A percentile compares a stretch with the other conserved stretches of the same genome.
Evolutionary conservation across 2,888 invertebrate species (phyloP).

Genomic region (Zhengitettix transpicula): DNA sequence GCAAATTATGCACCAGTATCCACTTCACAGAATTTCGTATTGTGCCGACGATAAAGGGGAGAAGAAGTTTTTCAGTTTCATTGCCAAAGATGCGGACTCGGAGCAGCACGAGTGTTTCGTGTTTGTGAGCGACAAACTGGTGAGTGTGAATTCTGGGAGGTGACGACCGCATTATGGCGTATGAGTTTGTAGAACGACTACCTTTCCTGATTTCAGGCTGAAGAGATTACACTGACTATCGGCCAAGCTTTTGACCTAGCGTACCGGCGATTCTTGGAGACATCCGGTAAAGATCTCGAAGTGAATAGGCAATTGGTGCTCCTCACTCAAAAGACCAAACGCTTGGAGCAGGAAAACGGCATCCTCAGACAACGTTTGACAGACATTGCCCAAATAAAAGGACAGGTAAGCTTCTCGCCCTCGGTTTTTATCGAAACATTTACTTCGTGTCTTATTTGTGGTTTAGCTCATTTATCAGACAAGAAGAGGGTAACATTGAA

Average conservation of each 20-base stretch:
- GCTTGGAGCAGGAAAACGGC: conserved; percentile 71
- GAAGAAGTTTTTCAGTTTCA: conserved; percentile 91
- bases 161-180: too few species aligned
- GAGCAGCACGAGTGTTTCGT: conserved; percentile 92
- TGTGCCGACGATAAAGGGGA: conserved; percentile 98
- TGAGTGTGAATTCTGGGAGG: conserved; percentile 19
- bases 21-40: conserved; percentile 92
- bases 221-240: conserved; percentile 93
- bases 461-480: too few species aligned
- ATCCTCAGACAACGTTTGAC: conserved; percentile 66
- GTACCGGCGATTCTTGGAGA: conserved; percentile 81
- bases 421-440: too few species aligned
- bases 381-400: conserved; percentile 39
- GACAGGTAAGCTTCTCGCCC: conserved; percentile 22
- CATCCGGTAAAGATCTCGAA: conserved; percentile 77
- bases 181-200: too few species aligned
- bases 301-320: conserved; percentile 58
- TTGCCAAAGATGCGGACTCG: conserved; percentile 62
- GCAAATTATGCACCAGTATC: conserved; percentile 83
- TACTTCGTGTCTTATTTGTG: too few species aligned
- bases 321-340: conserved; percentile 73
- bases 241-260: conserved; percentile 98
- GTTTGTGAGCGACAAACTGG: conserved; percentile 87
- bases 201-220: conserved; percentile 40
- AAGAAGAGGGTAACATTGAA: too few species aligned